Percentiles rank a stretch among this genome's conserved stretches.
phyloP scores from a whole-genome alignment of 2,888 invertebrate species.

The Auanema freiburgensis region DNA sequence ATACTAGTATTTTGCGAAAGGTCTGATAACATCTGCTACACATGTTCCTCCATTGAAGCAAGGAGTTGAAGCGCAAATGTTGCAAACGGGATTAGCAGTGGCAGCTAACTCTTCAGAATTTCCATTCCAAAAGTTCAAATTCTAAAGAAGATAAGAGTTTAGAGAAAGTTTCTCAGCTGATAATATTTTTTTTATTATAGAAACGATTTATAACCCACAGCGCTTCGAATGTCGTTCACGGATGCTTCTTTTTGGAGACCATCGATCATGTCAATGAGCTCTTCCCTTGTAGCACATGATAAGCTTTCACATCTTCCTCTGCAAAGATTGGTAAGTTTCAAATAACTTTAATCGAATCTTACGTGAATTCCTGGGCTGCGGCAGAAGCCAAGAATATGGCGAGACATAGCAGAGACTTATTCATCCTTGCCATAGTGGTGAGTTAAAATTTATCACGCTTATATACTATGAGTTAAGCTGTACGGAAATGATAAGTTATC shows the following conservation, averaged over 20 bases:
- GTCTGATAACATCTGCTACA: constrained; percentile 26
- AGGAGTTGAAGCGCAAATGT: constrained; percentile 34
- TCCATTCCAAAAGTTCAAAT: constrained; percentile 10
- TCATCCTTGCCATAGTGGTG: too few relatives aligned
- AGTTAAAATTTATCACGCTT: too few relatives aligned
- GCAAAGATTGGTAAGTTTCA: neutral
- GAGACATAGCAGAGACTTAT: too few relatives aligned
- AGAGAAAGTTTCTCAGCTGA: neutral
- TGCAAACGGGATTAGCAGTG: constrained; percentile 18
- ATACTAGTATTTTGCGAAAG: constrained; percentile 38
- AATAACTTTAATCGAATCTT: too few relatives aligned
- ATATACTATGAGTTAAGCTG: too few relatives aligned
- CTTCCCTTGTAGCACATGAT: constrained; percentile 29
- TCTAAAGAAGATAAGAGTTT: neutral
- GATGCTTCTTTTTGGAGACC: constrained; percentile 26
- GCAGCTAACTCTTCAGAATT: constrained; percentile 5
- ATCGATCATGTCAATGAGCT: constrained; percentile 26
- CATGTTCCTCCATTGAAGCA: constrained; percentile 46
- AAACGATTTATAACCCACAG: constrained; percentile 19
- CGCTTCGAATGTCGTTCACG: constrained; percentile 18
- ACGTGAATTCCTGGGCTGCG: too few relatives aligned
- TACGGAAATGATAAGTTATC: too few relatives aligned
- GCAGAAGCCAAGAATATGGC: too few relatives aligned
- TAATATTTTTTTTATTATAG: neutral
- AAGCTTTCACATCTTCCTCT: constrained; percentile 26